A percentile compares a stretch with the other conserved stretches of the same genome.
Evolutionary conservation across 2,888 invertebrate genomes (phyloP).

Genomic region (Hydroisotoma schaefferi): DNA sequence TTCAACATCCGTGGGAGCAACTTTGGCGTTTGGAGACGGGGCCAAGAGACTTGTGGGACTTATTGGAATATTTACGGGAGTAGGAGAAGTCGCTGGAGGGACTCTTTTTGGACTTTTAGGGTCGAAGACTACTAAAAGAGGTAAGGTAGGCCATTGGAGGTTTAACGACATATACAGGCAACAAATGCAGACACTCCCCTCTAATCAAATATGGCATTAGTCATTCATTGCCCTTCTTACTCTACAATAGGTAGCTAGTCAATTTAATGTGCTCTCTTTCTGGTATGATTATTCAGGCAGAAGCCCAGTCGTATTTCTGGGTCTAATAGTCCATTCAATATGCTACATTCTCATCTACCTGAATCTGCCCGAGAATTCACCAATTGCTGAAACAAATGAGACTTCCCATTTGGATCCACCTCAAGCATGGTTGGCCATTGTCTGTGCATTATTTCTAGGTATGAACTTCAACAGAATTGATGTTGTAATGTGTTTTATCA

Average conservation of each 20-base stretch:
- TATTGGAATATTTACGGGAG: conserved; percentile 80
- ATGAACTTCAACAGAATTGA: background rate
- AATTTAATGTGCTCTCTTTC: too few relatives aligned
- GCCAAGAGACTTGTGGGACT: conserved; percentile 85
- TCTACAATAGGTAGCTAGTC: too few relatives aligned
- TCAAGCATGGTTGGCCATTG: conserved; percentile 61
- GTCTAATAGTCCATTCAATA: conserved; percentile 74
- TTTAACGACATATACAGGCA: too few relatives aligned
- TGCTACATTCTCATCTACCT: conserved; percentile 82
- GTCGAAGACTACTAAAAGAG: conserved; percentile 65
- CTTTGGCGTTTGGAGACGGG: conserved; percentile 68
- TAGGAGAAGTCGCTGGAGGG: conserved; percentile 88
- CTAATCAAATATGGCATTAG: too few relatives aligned
- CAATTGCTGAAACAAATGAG: conserved; percentile 64
- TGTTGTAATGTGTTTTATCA: too few relatives aligned
- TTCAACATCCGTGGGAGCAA: conserved; percentile 72
- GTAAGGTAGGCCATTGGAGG: too few relatives aligned
- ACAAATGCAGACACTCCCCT: too few relatives aligned
- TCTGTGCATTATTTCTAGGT: conserved; percentile 87
- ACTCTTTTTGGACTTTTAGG: conserved; percentile 87
- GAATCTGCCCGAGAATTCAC: conserved; percentile 78
- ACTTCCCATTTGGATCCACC: conserved; percentile 47
- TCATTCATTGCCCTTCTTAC: too few relatives aligned
- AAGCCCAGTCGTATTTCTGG: conserved; percentile 83
- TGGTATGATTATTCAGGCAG: conserved; percentile 56